Base-by-base conservation (phyloP, 1,140 invertebrate genomes). In the Zophobas atratus region DNA sequence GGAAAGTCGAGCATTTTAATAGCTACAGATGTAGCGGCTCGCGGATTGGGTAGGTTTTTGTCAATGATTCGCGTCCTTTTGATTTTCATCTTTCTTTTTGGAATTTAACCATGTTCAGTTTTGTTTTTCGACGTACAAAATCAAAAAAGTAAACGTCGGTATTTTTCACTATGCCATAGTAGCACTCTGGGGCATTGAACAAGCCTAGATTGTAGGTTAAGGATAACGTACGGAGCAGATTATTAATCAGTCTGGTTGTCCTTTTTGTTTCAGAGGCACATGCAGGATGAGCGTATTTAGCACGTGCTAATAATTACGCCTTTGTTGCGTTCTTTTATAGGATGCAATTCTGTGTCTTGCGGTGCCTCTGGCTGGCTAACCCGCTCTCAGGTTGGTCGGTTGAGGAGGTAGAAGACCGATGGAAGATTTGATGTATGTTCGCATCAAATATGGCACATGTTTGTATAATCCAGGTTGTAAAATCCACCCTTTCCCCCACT, bases 11-110 rank as follows among this genome's bases (percentile, higher is more conserved):
- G 94, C 75, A 98, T 99, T 86, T 89, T 99, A 81, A 95, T 99
- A 79, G 98, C 98, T 84, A 99, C 98, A 79, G 98, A 99, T 90
- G 98, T 99, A 85, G 98, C 98, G 79, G 97, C 98, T 78, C 92
- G 98, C 86, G 98, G 98, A 86, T 90, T 99, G 88, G 98, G 98
- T 99, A 93, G 92, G 95, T 91, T 79, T 78, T 63, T 34, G 33
- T 55, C 8, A 20, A n/a, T 56, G 46, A 56, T 76, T 35, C 6
- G 57, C 60, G 48, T 20, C 32, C 6, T 20, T 75, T 43, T 60
- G 56, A 43, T 75, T 60, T 75, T 57, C 56, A 56, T 75, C 56
- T 57, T 75, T 46, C 43, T 75, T 56, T 55, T 75, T 75, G 72
- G 72, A 75, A 75, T 75, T 57, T 57, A 75, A 75, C 72, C 72